Evolutionary conservation across 2,113 vertebrate genomes (phyloP).

Genomic region (Pteronura brasiliensis): DNA sequence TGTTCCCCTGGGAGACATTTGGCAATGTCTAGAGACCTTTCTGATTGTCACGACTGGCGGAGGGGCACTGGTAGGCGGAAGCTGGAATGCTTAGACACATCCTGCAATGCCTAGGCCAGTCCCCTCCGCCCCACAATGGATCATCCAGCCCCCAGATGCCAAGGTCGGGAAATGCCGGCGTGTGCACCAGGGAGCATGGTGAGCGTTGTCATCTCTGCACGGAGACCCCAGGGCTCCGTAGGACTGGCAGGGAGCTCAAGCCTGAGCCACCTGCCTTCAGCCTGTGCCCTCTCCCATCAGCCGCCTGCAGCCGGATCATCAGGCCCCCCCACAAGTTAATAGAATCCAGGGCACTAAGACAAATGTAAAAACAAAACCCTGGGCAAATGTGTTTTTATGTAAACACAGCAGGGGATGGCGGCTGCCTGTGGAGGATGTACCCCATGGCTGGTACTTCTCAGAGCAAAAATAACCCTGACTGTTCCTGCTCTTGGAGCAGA

Average conservation of each 20-base stretch:
- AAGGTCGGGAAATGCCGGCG: not conserved
- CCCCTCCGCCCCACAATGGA: rapidly evolving
- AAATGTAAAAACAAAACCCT: constrained; percentile 66
- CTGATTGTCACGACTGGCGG: not conserved
- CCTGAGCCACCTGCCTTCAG: not conserved
- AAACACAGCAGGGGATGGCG: constrained; percentile 63
- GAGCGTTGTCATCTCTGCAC: not conserved
- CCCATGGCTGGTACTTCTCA: not conserved
- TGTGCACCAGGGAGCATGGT: rapidly evolving
- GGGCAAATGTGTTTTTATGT: constrained; percentile 73
- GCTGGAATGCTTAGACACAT: not conserved
- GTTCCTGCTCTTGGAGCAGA: not conserved
- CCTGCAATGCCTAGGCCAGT: not conserved
- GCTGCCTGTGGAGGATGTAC: constrained; percentile 59
- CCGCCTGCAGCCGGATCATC: constrained; percentile 21
- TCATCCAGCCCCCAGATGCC: not conserved
- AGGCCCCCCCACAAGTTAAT: not conserved
- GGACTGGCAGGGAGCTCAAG: rapidly evolving
- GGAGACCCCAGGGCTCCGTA: not conserved
- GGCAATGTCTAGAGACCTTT: not conserved
- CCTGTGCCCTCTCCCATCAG: not conserved
- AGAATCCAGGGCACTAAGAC: constrained; percentile 2
- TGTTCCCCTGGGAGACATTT: not conserved
- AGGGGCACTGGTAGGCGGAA: too few species aligned
- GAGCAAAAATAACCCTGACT: constrained; percentile 45